Evolutionary conservation across 1,140 invertebrate species (phyloP), one percentile per base, ranked within the genome.

Genomic region (Chymomyza costata): DNA sequence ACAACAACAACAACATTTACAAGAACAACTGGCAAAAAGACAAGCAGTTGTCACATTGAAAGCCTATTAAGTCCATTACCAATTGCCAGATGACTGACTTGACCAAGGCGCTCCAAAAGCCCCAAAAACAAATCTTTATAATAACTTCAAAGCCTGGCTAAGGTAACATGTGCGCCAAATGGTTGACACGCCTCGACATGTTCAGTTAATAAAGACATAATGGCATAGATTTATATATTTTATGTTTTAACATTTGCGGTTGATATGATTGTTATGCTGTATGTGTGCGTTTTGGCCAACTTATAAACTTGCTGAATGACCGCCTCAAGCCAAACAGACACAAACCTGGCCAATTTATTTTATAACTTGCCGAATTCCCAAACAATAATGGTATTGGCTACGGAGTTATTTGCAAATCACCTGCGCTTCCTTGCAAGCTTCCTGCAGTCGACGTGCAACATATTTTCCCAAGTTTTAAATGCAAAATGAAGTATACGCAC

Each of bases 131-230:
- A 78, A 80, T 78, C 73, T 80, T 78, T 78, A 67, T 78, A 78
- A 78, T 80, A 78, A 80, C 73, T 60, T 52, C 25, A 17, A 2
- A 6, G 38, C 17, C 3, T 51, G n/a, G n/a, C n/a, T n/a, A n/a
- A 21, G 37, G 15, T 6, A 67, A 63, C 59, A 73, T 64, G 73
- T 80, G 67, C 52, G 56, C 35, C 17, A 35, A 78, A 78, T 71
- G 68, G 73, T 73, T 58, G 49, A 52, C 60, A 73, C 63, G 25
- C 11, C 30, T 30, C 11, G 44, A 51, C 65, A 40, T 49, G 44
- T 51, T 28, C 67, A 80, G 67, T 78, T 78, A 78, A 78, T 78
- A 78, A 80, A 80, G 73, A 80, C 73, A 78, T 78, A 78, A 78
- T 78, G 59, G 55, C 67, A 70, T 70, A 63, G 70, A 76, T 76